phyloP scores from a whole-genome alignment of 2,888 invertebrate genomes.

The Cryptus viduatorius region DNA sequence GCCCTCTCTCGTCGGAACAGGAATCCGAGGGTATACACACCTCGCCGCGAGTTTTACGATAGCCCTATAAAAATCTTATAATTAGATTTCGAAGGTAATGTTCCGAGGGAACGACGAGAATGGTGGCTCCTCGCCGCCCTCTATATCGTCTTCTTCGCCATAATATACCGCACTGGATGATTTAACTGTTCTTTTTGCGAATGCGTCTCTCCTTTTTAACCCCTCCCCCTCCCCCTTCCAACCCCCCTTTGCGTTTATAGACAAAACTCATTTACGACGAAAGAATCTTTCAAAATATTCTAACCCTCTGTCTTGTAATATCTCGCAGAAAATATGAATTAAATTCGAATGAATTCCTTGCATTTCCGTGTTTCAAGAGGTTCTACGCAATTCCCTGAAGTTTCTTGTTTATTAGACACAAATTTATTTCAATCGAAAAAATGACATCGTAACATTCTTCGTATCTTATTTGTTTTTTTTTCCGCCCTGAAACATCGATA shows the following conservation, averaged over 20 bases:
- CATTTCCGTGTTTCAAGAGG: too few relatives aligned
- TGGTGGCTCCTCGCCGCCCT: conserved; percentile 32
- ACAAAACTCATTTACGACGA: conserved; percentile 43
- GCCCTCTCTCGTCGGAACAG: conserved; percentile 29
- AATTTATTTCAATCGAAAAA: neutral
- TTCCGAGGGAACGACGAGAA: conserved; percentile 75
- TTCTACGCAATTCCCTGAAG: too few relatives aligned
- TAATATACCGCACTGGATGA: conserved; percentile 43
- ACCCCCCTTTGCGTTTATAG: conserved; percentile 16
- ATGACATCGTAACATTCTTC: neutral
- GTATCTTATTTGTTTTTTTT: neutral
- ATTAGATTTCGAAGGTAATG: conserved; percentile 85
- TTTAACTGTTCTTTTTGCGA: conserved; percentile 43
- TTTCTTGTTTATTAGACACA: too few relatives aligned
- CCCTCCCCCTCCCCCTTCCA: conserved; percentile 14
- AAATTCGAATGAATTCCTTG: too few relatives aligned
- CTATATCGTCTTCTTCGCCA: conserved; percentile 30
- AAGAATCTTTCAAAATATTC: conserved; percentile 33
- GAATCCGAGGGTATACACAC: conserved; percentile 65
- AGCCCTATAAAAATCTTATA: conserved; percentile 84
- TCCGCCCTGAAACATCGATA: neutral
- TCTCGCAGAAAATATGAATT: too few relatives aligned
- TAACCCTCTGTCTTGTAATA: neutral
- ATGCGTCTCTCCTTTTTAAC: conserved; percentile 28
- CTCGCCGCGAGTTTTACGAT: conserved; percentile 83